phyloP scores from a whole-genome alignment of 2,888 invertebrate species.

The Netelia inedita region DNA sequence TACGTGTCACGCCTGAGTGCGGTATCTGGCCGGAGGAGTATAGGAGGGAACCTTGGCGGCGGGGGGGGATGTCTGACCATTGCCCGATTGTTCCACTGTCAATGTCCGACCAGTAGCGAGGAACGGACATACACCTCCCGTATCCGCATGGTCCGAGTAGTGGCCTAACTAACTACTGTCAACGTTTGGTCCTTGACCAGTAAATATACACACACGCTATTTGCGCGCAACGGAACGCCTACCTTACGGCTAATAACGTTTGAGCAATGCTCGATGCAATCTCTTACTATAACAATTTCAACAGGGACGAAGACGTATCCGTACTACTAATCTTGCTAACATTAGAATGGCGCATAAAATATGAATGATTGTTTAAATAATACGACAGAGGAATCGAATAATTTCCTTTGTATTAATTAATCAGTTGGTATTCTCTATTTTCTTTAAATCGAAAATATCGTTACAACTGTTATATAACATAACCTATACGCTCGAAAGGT shows the following conservation, averaged over 20 bases:
- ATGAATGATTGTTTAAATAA: no score
- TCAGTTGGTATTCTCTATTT: no score
- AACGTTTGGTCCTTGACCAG: constrained; percentile 45
- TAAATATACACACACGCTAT: constrained; percentile 24
- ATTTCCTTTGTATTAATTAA: no score
- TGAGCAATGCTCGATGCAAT: constrained; percentile 38
- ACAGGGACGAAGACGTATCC: neutral
- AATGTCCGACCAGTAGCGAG: constrained; percentile 15
- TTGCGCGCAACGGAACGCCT: constrained; percentile 6
- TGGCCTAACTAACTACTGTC: constrained; percentile 37
- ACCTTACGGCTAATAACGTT: constrained; percentile 57
- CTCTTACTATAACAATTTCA: neutral
- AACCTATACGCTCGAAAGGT: neutral
- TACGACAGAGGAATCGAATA: no score
- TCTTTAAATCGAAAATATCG: no score
- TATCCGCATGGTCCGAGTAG: constrained; percentile 9
- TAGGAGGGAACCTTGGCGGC: constrained; percentile 27
- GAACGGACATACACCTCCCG: neutral
- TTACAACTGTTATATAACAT: no score
- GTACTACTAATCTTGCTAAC: no score
- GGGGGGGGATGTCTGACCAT: constrained; percentile 42
- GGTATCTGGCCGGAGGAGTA: constrained; percentile 30
- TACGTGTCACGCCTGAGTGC: constrained; percentile 42
- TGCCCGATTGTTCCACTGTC: constrained; percentile 35
- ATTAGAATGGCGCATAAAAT: neutral